phyloP scores from a whole-genome alignment of 2,797 vertebrate species.

The Xenentodon cancila region DNA sequence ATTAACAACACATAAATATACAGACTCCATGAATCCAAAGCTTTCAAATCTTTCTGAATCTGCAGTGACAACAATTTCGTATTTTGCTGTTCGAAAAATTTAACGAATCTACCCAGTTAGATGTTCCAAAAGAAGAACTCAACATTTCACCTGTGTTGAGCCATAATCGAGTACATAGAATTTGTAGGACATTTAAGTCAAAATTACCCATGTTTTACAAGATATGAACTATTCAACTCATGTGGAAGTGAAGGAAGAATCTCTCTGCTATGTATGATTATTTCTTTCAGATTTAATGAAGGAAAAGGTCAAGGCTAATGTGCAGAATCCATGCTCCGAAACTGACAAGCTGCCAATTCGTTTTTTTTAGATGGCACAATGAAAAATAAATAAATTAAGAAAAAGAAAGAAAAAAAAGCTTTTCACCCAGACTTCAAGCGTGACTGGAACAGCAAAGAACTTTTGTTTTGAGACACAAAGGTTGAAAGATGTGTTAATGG shows the following conservation, averaged over 20 bases:
- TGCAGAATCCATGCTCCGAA: neutral
- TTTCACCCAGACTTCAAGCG: too few species aligned
- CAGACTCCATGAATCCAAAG: slow-evolving; percentile 14
- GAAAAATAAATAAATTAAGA: too few species aligned
- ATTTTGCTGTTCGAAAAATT: neutral
- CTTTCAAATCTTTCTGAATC: slow-evolving; percentile 24
- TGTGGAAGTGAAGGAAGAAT: neutral
- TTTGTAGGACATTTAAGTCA: neutral
- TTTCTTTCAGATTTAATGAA: slow-evolving; percentile 1
- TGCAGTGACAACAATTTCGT: neutral
- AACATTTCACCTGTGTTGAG: slow-evolving; percentile 6
- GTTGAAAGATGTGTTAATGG: too few species aligned
- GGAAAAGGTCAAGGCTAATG: neutral
- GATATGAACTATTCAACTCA: too few species aligned
- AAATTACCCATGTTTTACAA: too few species aligned
- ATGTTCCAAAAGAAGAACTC: neutral
- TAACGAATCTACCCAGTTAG: neutral
- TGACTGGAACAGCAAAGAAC: too few species aligned
- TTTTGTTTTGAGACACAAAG: too few species aligned
- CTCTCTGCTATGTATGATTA: too few species aligned
- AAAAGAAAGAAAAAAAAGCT: neutral
- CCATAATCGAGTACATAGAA: neutral
- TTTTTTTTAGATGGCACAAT: neutral
- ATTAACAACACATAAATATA: too few species aligned
- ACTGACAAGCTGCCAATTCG: too few species aligned